Base-by-base conservation (phyloP, 1,140 invertebrate species). In the Procambarus clarkii region DNA sequence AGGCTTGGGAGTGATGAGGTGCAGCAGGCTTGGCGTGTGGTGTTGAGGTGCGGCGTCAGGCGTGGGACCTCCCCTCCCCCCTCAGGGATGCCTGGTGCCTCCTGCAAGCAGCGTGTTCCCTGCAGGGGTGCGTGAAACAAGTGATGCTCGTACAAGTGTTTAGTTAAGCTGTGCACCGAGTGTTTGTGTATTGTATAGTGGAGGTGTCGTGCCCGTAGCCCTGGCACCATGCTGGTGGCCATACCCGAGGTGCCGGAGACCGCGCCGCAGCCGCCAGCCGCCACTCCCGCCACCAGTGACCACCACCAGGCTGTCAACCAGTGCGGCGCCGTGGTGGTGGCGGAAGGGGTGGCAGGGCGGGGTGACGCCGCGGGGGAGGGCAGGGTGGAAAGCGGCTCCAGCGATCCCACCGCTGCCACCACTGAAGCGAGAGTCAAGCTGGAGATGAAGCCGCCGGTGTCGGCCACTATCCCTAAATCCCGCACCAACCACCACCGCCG, bases 171-270 rank as follows among this genome's bases (percentile, higher is more conserved):
- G 58, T 77, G 60, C 8, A 77, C 71, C n/a, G 86, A 88, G 77
- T 54, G 50, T 54, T 54, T 21, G 60, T 64, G 4, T 9, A 8
- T 64, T 4, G 18, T 15, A 15, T 64, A 64, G 18, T 64, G 4
- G 13, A 15, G 54, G 58, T 82, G 58, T 13, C 44, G 50, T 60
- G 54, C 11, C 15, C 45, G 45, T 45, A 48, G 76, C 21, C 4
- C 5, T 76, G 76, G 5, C 79, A 80, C 44, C 58, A 88, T 88
- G 86, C 80, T 88, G 60, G 86, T 88, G 78, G 86, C 86, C 34
- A 88, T 88, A 45, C 86, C 86, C 9, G 86, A 88, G 60, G 86
- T 88, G 78, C 86, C 86, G 8, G 86, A 88, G 86, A 88, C 86
- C 13, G 71, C 50, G 15, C 86, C 69, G 60, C 86, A 45, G 45